Base-by-base conservation (phyloP, 2,113 vertebrate species). In the Chrysochloris asiatica region DNA sequence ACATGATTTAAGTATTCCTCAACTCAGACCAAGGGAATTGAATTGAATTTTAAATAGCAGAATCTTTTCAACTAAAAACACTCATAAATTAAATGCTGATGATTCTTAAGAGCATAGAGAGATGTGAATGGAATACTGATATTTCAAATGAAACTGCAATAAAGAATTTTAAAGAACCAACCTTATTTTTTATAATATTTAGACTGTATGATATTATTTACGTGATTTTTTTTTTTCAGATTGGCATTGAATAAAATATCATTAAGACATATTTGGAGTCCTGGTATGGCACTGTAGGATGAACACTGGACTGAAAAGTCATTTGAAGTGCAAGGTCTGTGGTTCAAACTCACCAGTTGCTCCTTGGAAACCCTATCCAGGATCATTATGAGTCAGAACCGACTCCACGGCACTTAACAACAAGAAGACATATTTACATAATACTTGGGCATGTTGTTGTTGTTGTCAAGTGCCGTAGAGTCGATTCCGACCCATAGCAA, bases 41-140 rank as follows among this genome's bases (percentile, higher is more conserved):
- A 73, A 69, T 30, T 90, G 90, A 96, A 95, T 95, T 86, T 94
- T 88, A 96, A 96, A 80, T 38, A 96, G 95, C 84, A 83, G 83
- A 93, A 65, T 93, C 71, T 88, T 90, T 50, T 83, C 79, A 83
- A 94, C 82, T 77, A 94, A 97, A 95, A 95, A 90, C 91, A 95
- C 93, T 95, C 88, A 86, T 93, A 94, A 94, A 95, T 96, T 93
- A 96, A 94, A 83, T 78, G 93, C 88, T 94, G 94, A 94, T 93
- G 87, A 95, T 88, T 91, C 84, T 95, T 94, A 90, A 94, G 93
- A 80, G 83, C 69, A 88, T 50, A 88, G 86, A 83, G 72, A 67
- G 86, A 94, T 88, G 86, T 94, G 93, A 92, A 72, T 65, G 9
- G 93, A 94, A 94, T 93, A 80, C 76, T 63, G 59, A 91, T 71